Conservation (phyloP, 2,888 invertebrate species). For the Hirtodrosophila confusa region DNA sequence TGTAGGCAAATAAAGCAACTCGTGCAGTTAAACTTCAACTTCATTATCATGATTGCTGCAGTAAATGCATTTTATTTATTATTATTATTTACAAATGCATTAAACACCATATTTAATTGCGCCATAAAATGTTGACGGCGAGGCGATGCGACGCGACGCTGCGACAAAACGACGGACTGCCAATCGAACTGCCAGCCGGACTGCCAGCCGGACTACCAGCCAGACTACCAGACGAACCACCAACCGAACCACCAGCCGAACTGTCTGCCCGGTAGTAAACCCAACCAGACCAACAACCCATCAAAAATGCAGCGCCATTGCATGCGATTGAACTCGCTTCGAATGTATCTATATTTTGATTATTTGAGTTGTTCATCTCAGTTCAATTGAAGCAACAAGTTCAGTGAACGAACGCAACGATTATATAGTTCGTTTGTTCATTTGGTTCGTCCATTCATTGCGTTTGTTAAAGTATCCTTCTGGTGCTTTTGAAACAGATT, state of each 20-base stretch:
- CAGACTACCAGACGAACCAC: conserved; percentile 31
- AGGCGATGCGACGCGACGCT: too few relatives aligned
- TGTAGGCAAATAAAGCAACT: conserved; percentile 66
- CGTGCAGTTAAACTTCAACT: conserved; percentile 63
- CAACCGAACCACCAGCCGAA: conserved; percentile 3
- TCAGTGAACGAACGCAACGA: too few relatives aligned
- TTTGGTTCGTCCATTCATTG: too few relatives aligned
- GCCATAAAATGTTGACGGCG: conserved; percentile 55
- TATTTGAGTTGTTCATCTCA: too few relatives aligned
- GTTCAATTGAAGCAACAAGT: too few relatives aligned
- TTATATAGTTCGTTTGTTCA: too few relatives aligned
- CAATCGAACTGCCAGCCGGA: conserved; percentile 12
- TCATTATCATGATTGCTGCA: conserved; percentile 57
- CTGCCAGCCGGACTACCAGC: conserved; percentile 30
- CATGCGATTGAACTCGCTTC: conserved; percentile 28
- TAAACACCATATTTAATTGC: conserved; percentile 77
- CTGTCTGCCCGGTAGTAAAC: conserved; percentile 15
- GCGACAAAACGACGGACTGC: background rate
- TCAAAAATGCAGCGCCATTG: conserved; percentile 17
- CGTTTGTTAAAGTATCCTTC: too few relatives aligned
- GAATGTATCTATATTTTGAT: conserved; percentile 5
- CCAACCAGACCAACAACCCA: background rate
- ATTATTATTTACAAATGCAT: conserved; percentile 76
- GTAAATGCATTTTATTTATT: conserved; percentile 57
- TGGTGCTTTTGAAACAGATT: too few relatives aligned